Conservation (phyloP, 2,888 invertebrate species). For the Meiosimyza platycephala region DNA sequence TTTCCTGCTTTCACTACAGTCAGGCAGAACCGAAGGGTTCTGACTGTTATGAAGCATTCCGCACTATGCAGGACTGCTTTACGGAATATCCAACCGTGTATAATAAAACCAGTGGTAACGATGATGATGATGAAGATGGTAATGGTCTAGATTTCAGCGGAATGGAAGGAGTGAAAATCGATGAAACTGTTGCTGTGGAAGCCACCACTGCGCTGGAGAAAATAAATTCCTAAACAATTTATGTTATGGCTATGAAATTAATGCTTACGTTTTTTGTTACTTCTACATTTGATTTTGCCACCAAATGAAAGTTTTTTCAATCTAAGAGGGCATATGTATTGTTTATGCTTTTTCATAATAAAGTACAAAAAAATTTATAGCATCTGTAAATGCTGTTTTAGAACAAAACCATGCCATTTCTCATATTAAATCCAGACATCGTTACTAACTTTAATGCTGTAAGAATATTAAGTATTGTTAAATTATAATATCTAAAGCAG, state of each 20-base stretch:
- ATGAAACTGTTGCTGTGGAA: slow-evolving; percentile 45
- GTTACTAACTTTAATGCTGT: too few relatives aligned
- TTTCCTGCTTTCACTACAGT: slow-evolving; percentile 94
- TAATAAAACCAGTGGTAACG: slow-evolving; percentile 76
- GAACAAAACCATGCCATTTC: too few relatives aligned
- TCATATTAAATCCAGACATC: too few relatives aligned
- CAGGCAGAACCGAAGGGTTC: slow-evolving; percentile 90
- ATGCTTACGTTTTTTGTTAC: too few relatives aligned
- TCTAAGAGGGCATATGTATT: too few relatives aligned
- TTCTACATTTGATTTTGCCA: too few relatives aligned
- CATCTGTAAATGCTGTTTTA: too few relatives aligned
- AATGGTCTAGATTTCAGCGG: slow-evolving; percentile 52
- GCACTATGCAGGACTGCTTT: slow-evolving; percentile 93
- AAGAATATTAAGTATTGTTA: too few relatives aligned
- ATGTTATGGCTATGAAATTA: background rate
- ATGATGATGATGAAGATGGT: slow-evolving; percentile 67
- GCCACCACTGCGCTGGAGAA: slow-evolving; percentile 13
- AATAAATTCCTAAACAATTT: background rate
- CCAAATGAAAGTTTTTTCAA: too few relatives aligned
- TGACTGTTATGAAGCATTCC: slow-evolving; percentile 91
- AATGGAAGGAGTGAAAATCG: slow-evolving; percentile 47
- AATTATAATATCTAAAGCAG: too few relatives aligned
- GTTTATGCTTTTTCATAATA: too few relatives aligned
- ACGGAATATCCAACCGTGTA: slow-evolving; percentile 86
- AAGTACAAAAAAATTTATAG: too few relatives aligned